These are phyloP conservation scores for Zelostemma sp. DNA, from an alignment of 1,140 invertebrate genomes.

Conservation along the genomic window DNA sequence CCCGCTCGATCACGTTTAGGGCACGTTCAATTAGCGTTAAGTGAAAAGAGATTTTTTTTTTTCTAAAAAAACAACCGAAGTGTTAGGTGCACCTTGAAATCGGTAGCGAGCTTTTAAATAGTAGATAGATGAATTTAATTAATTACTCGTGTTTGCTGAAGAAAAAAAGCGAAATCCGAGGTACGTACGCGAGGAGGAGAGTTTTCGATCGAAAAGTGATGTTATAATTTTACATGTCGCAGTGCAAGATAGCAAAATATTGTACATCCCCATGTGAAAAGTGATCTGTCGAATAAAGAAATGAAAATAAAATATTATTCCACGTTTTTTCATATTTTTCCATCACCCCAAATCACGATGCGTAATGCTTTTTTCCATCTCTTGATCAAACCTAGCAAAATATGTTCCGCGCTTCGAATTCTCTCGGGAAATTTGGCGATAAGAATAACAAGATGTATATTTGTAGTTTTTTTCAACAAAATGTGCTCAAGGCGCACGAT, in stretches of 20 bases:
- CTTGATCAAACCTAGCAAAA: too few species aligned
- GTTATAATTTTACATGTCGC: slow-evolving; percentile 32
- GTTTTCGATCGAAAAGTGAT: slow-evolving; percentile 25
- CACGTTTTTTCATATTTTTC: slow-evolving; percentile 18
- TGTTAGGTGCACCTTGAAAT: slow-evolving; percentile 26
- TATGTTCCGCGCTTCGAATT: neutral
- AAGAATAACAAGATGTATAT: slow-evolving; percentile 4
- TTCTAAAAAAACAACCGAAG: slow-evolving; percentile 16
- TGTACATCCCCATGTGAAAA: slow-evolving; percentile 34
- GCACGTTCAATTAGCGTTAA: slow-evolving; percentile 29
- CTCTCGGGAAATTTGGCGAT: neutral
- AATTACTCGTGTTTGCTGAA: slow-evolving; percentile 27
- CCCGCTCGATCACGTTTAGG: slow-evolving; percentile 30
- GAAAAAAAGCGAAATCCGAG: slow-evolving; percentile 18
- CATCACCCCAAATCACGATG: too few species aligned
- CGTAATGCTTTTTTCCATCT: too few species aligned
- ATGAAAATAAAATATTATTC: slow-evolving; percentile 9
- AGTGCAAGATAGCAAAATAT: slow-evolving; percentile 33
- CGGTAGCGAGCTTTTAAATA: slow-evolving; percentile 23
- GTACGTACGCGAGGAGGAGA: slow-evolving; percentile 18
- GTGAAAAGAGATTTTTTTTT: slow-evolving; percentile 19
- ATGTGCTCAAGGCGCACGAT: slow-evolving; percentile 67
- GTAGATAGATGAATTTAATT: slow-evolving; percentile 25
- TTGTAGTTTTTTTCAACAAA: slow-evolving; percentile 65
- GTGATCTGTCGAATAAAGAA: slow-evolving; percentile 38